A percentile compares a stretch with the other conserved stretches of the same genome.
These are phyloP conservation scores for Bungarus multicinctus DNA, from an alignment of 2,113 vertebrate species.

Conservation along the genomic window DNA sequence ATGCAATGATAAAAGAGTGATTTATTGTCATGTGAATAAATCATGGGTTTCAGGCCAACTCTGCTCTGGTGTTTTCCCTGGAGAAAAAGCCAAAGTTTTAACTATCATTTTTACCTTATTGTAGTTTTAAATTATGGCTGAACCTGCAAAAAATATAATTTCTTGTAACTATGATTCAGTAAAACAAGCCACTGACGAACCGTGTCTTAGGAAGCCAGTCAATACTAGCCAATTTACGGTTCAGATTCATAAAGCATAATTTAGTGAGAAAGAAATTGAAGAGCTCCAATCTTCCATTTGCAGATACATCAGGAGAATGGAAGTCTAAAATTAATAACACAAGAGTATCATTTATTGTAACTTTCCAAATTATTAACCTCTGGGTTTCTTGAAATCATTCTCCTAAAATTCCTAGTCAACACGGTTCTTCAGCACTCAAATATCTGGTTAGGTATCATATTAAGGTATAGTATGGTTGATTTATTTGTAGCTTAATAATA, in stretches of 20 bases:
- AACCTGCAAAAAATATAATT: neutral
- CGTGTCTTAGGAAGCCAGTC: neutral
- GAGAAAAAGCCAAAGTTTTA: neutral
- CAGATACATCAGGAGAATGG: neutral
- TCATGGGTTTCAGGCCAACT: neutral
- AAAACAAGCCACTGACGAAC: neutral
- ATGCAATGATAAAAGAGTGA: neutral
- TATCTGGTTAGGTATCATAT: neutral
- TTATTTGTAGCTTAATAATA: neutral
- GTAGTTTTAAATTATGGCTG: neutral
- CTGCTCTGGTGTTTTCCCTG: neutral
- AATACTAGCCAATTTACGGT: neutral
- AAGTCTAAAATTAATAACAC: neutral
- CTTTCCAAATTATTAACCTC: neutral
- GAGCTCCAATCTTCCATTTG: neutral
- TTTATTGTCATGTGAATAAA: neutral
- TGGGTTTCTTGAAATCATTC: neutral
- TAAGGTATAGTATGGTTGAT: neutral
- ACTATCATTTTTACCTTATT: neutral
- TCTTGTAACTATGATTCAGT: neutral
- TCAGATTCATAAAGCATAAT: neutral
- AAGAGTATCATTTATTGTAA: neutral
- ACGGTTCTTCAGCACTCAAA: neutral
- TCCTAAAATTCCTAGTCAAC: neutral
- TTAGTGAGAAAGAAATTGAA: neutral